Evolutionary conservation across 1,140 invertebrate species (phyloP), one percentile per base, ranked within the genome.

Genomic region (Ceratoteleas bidentatus): DNA sequence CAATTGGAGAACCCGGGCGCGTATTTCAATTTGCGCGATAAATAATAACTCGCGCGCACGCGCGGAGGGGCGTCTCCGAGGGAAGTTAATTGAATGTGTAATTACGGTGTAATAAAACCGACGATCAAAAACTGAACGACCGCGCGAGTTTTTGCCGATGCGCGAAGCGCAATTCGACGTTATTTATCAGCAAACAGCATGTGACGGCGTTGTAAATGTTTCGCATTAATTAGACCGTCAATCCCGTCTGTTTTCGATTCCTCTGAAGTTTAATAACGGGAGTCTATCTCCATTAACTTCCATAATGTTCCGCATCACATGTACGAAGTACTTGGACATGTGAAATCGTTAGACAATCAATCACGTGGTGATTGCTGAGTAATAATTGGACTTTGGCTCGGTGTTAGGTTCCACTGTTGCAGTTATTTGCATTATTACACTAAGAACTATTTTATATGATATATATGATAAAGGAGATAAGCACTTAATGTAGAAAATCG

Each of bases 251-350:
- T 62, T 77, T 72, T 65, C 66, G 52, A 53, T 79, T 65, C 49
- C 47, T 60, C 14, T 45, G 8, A 72, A 72, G 75, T 79, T 79
- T 72, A 66, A 66, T 65, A 72, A 79, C 54, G 45, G 24, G 8
- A 72, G 64, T 72, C 68, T 60, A 72, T 79, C 68, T 80, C 62
- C 62, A 68, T 68, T 68, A 80, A 68, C 57, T 80, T 62, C 13
- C 7, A 49, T 57, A 32, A 14, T 47, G 53, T 49, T 65, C 14
- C 6, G 45, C 49, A 72, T 65, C 45, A 72, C 61, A 72, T 60
- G 47, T 66, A 66, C 33, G 47, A 72, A 72, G 65, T 60, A 60
- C 68, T 79, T 73, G 68, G 40, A 73, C 69, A 68, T 57, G 62
- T 62, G 38, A 72, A 32, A 76, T 70, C 43, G 56, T 56, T 76